Conservation (phyloP, 2,888 invertebrate species). For the Lepidocyrtinus sp. region DNA sequence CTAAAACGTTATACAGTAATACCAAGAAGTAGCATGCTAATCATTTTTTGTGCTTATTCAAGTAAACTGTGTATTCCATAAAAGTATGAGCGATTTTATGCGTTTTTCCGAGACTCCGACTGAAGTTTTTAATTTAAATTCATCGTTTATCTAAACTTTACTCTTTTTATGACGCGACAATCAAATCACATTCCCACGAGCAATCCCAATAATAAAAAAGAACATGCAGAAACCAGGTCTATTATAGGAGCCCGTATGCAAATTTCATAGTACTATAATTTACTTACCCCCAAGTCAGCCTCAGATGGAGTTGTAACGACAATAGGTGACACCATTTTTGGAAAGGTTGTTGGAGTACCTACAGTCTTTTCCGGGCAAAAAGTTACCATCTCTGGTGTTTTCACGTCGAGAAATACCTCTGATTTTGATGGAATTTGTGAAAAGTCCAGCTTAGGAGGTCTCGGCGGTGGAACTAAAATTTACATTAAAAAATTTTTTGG, state of each 20-base stretch:
- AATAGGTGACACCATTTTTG: constrained; percentile 62
- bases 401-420: constrained; percentile 64
- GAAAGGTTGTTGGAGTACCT: constrained; percentile 46
- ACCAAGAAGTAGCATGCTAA: constrained; percentile 28
- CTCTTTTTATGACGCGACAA: constrained; percentile 5
- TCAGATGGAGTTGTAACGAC: constrained; percentile 69
- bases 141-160: too few species aligned
- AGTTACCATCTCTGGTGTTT: constrained; percentile 66
- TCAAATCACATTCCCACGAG: constrained; percentile 17
- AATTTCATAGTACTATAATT: neutral
- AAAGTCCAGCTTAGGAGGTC: constrained; percentile 68
- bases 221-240: constrained; percentile 12
- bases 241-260: neutral
- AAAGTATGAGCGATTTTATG: too few species aligned
- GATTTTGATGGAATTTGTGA: constrained; percentile 69
- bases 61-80: neutral
- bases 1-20: constrained; percentile 45
- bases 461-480: constrained; percentile 61
- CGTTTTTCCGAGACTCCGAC: neutral
- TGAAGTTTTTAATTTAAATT: neutral
- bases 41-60: neutral
- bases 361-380: constrained; percentile 63
- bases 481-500: too few species aligned
- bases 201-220: constrained; percentile 27
- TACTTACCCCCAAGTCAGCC: constrained; percentile 58